These are phyloP conservation scores for Holothuria glaberrima DNA, from an alignment of 35 echinoderm and acorn worm species.

Conservation along the genomic window DNA sequence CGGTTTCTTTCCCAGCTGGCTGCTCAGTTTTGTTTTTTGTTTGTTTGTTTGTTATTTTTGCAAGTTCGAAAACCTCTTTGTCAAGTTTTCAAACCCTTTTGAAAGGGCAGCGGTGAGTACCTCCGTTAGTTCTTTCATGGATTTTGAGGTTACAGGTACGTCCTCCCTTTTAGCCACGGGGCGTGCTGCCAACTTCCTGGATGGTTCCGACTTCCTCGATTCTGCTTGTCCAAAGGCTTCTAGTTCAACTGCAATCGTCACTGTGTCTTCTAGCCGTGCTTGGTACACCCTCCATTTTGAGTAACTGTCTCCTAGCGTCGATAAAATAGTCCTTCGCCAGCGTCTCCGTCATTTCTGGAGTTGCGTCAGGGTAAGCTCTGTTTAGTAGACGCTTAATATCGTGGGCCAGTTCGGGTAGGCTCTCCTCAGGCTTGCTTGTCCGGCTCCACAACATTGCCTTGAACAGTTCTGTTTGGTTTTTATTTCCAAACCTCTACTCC, in stretches of 20 bases:
- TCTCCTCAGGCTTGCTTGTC: not conserved
- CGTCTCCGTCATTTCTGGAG: not conserved
- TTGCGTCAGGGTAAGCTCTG: constrained; percentile 1
- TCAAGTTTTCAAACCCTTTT: not conserved
- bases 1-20: not conserved
- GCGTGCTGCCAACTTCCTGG: not conserved
- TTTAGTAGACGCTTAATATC: not conserved
- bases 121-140: not conserved
- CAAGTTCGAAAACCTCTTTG: not conserved
- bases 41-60: not conserved
- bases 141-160: not conserved
- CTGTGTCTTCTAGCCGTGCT: not conserved
- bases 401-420: constrained; percentile 11
- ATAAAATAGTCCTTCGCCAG: constrained; percentile 12
- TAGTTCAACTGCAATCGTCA: not conserved
- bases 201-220: not conserved
- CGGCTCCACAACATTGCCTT: not conserved
- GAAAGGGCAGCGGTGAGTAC: not conserved
- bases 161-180: not conserved
- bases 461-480: constrained; percentile 14
- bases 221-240: not conserved
- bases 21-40: too few species aligned
- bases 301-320: not conserved
- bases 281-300: constrained; percentile 8
- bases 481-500: not conserved